Evolutionary conservation across 2,888 invertebrate species (phyloP).

Genomic region (Sylvicola fuscatus): DNA sequence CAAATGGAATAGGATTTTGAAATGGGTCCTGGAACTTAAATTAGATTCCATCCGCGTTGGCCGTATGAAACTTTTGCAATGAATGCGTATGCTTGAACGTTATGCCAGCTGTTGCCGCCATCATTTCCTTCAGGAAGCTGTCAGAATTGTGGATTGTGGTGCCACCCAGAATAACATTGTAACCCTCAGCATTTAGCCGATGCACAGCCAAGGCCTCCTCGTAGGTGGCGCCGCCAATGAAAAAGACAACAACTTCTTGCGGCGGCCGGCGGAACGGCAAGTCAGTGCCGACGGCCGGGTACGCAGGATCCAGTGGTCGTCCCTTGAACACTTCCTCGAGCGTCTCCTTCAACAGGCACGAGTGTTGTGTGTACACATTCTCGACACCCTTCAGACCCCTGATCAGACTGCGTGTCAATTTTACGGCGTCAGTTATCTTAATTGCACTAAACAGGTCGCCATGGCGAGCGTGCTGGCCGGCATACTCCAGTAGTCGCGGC

Average conservation of each 20-base stretch:
- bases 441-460: slow-evolving; percentile 72
- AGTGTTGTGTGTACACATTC: slow-evolving; percentile 97
- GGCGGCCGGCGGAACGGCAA: slow-evolving; percentile 38
- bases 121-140: slow-evolving; percentile 58
- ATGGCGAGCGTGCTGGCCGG: slow-evolving; percentile 60
- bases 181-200: slow-evolving; percentile 49
- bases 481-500: slow-evolving; percentile 58
- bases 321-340: slow-evolving; percentile 82
- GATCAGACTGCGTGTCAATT: slow-evolving; percentile 35
- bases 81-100: slow-evolving; percentile 39
- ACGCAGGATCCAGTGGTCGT: slow-evolving; percentile 64
- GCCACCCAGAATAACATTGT: slow-evolving; percentile 73
- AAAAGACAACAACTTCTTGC: slow-evolving; percentile 89
- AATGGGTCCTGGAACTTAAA: too few species aligned
- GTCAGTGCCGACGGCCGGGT: slow-evolving; percentile 61
- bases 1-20: too few species aligned
- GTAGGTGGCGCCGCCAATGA: slow-evolving; percentile 91
- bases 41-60: slow-evolving; percentile 1
- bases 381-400: slow-evolving; percentile 84
- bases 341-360: slow-evolving; percentile 74
- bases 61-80: slow-evolving; percentile 10
- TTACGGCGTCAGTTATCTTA: slow-evolving; percentile 79
- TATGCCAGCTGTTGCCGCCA: slow-evolving; percentile 41
- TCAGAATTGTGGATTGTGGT: slow-evolving; percentile 76
- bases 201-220: slow-evolving; percentile 83